Evolutionary conservation across 2,797 vertebrate genomes (phyloP).

Genomic region (Odontamblyopus lacepedii): DNA sequence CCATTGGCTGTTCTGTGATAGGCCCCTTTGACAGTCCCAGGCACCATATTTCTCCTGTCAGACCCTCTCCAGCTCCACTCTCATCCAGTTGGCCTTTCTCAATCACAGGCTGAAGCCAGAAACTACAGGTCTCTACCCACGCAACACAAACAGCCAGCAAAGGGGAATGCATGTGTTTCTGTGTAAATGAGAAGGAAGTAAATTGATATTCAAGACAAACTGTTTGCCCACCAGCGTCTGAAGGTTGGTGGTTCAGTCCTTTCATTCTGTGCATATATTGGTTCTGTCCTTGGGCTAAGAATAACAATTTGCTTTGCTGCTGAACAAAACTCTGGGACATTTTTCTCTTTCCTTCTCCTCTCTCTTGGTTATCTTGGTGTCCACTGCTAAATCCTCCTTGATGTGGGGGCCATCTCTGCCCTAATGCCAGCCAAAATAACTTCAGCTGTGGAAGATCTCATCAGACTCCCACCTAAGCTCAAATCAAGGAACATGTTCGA

Average conservation of each 20-base stretch:
- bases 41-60: slow-evolving; percentile 73
- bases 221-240: too few species aligned
- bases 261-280: background rate
- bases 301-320: slow-evolving; percentile 19
- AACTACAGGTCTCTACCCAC: slow-evolving; percentile 61
- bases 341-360: background rate
- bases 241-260: too few species aligned
- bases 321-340: slow-evolving; percentile 1
- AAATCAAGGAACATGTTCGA: slow-evolving; percentile 11
- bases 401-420: slow-evolving; percentile 36
- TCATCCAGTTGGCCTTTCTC: slow-evolving; percentile 73
- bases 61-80: slow-evolving; percentile 60
- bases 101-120: slow-evolving; percentile 56
- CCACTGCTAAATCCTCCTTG: slow-evolving; percentile 40
- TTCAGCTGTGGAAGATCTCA: slow-evolving; percentile 24
- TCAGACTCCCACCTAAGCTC: slow-evolving; percentile 22
- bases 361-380: slow-evolving; percentile 22
- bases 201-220: slow-evolving; percentile 46
- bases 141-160: slow-evolving; percentile 48
- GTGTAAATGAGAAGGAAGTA: slow-evolving; percentile 51
- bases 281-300: slow-evolving; percentile 7
- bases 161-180: slow-evolving; percentile 47
- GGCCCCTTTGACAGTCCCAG: slow-evolving; percentile 61
- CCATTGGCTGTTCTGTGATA: background rate
- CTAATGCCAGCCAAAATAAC: slow-evolving; percentile 38